A percentile compares a stretch with the other conserved stretches of the same genome.
These are phyloP conservation scores for Ophion obscuratus DNA, from an alignment of 2,888 invertebrate species.

Conservation along the genomic window DNA sequence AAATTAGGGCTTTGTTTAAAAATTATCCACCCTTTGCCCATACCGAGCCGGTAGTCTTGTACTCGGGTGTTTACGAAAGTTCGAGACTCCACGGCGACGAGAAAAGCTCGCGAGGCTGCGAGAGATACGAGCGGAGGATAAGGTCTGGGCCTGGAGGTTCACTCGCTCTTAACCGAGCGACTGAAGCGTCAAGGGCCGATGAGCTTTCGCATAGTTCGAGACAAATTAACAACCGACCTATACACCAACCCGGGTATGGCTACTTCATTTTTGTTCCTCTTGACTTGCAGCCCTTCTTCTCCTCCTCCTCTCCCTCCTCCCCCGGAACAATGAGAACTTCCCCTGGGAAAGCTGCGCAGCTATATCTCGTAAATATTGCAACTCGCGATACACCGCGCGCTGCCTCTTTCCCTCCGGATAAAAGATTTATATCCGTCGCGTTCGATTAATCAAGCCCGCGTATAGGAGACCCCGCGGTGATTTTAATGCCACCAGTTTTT, in stretches of 20 bases:
- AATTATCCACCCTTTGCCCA: slow-evolving; percentile 76
- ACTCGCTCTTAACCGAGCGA: slow-evolving; percentile 37
- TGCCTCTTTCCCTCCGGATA: not conserved
- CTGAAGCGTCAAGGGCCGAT: slow-evolving; percentile 25
- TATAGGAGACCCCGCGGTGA: slow-evolving; percentile 15
- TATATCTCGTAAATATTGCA: slow-evolving; percentile 1
- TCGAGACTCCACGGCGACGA: slow-evolving; percentile 31
- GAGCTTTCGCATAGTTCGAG: slow-evolving; percentile 58
- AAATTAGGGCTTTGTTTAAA: slow-evolving; percentile 83
- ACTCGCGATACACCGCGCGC: not conserved
- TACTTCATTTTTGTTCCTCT: slow-evolving; percentile 49
- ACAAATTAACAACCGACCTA: slow-evolving; percentile 62
- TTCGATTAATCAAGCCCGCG: slow-evolving; percentile 16
- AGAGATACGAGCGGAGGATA: slow-evolving; percentile 34
- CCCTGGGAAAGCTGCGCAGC: not conserved
- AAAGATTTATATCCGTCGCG: slow-evolving; percentile 18
- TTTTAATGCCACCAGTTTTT: slow-evolving; percentile 35
- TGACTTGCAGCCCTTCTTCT: too few relatives aligned
- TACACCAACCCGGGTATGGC: slow-evolving; percentile 5
- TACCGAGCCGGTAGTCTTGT: too few relatives aligned
- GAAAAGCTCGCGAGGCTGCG: not conserved
- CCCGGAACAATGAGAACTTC: not conserved
- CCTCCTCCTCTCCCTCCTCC: not conserved
- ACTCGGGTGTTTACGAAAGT: slow-evolving; percentile 53
- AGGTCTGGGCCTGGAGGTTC: slow-evolving; percentile 55